Evolutionary conservation across 1,140 invertebrate species (phyloP).

Genomic region (Drosophila sp.): DNA sequence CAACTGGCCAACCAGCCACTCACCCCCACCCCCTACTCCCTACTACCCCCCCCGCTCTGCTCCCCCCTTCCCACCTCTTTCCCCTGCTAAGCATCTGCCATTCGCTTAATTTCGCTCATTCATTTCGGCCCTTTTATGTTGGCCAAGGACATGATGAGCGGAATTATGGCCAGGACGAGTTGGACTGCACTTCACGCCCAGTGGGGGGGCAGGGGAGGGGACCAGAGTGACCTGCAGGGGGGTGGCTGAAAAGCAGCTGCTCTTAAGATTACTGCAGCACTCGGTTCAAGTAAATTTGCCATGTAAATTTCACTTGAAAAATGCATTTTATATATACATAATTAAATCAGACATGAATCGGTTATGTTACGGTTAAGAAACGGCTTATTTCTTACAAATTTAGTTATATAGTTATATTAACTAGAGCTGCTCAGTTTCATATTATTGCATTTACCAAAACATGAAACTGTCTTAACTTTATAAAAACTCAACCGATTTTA

Average conservation of each 20-base stretch:
- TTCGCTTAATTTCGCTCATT: conserved; percentile 55
- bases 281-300: not conserved
- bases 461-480: too few species aligned
- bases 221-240: not conserved
- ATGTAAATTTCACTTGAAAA: not conserved
- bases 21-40: too few species aligned
- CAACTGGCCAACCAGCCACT: not conserved
- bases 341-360: not conserved
- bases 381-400: not conserved
- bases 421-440: too few species aligned
- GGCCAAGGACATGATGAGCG: conserved; percentile 49
- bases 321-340: too few species aligned
- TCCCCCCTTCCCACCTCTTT: not conserved
- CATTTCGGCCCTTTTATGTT: conserved; percentile 50
- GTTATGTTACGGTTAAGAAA: not conserved
- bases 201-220: not conserved
- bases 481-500: too few species aligned
- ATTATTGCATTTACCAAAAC: too few species aligned
- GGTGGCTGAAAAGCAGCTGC: conserved; percentile 18
- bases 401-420: too few species aligned
- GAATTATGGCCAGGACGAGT: conserved; percentile 31
- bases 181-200: not conserved
- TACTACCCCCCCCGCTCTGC: too few species aligned
- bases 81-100: not conserved
- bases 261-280: conserved; percentile 3